Evolutionary conservation across 2,888 invertebrate species (phyloP).

Genomic region (Lasioglossum marginatum): DNA sequence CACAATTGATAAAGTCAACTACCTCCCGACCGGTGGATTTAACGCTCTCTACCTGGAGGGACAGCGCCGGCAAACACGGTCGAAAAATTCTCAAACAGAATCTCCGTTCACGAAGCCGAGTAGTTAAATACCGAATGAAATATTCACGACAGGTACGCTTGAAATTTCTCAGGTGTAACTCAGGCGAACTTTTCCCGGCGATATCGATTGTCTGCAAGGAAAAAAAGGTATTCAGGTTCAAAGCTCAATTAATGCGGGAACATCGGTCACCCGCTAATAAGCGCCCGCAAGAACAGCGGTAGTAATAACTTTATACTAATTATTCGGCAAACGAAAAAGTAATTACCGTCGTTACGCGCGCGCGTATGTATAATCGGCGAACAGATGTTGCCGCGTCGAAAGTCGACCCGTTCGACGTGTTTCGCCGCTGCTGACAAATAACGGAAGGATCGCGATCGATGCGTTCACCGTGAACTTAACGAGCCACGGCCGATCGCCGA

Average conservation of each 20-base stretch:
- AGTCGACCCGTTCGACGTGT: slow-evolving; percentile 49
- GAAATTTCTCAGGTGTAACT: neutral
- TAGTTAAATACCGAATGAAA: neutral
- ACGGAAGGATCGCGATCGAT: slow-evolving; percentile 60
- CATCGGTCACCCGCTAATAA: slow-evolving; percentile 35
- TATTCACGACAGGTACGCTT: neutral
- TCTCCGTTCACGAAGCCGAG: neutral
- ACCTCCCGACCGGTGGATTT: neutral
- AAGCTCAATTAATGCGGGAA: slow-evolving; percentile 35
- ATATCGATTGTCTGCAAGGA: neutral
- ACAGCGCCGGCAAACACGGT: slow-evolving; percentile 1
- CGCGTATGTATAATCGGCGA: slow-evolving; percentile 46
- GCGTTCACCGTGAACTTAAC: slow-evolving; percentile 57
- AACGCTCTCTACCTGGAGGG: neutral
- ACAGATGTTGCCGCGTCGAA: slow-evolving; percentile 57
- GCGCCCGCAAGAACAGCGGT: slow-evolving; percentile 30
- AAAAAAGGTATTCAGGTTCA: neutral
- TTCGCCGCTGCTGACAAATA: slow-evolving; percentile 61
- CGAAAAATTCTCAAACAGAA: neutral
- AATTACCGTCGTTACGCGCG: slow-evolving; percentile 53
- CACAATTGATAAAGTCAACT: slow-evolving; percentile 9
- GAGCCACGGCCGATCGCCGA: slow-evolving; percentile 45
- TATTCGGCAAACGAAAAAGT: slow-evolving; percentile 55
- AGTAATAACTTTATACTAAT: slow-evolving; percentile 53
- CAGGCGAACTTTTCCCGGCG: neutral